Percentiles rank a stretch among this genome's conserved stretches.
Evolutionary conservation across 2,113 vertebrate genomes (phyloP).

Genomic region (Taurulus bubalis): DNA sequence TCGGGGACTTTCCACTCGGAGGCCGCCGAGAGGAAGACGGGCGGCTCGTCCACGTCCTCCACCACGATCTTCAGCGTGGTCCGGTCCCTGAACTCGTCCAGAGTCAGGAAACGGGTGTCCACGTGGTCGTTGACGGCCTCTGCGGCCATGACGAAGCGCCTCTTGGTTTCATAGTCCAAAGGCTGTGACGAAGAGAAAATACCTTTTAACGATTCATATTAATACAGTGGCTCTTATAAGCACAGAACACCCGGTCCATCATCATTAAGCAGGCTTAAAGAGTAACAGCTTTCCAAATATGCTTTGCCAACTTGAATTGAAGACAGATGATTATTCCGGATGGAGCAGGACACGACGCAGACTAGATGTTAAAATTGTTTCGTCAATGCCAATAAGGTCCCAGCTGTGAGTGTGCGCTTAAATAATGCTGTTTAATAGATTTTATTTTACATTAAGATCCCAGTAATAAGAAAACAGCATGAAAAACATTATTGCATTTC

Average conservation of each 20-base stretch:
- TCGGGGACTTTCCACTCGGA: constrained; percentile 90
- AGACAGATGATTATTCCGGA: constrained; percentile 5
- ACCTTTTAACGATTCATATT: background rate
- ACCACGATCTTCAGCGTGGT: constrained; percentile 90
- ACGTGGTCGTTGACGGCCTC: constrained; percentile 86
- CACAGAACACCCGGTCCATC: background rate
- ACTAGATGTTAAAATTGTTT: constrained; percentile 42
- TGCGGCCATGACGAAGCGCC: constrained; percentile 83
- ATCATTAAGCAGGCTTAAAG: background rate
- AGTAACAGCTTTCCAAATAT: constrained; percentile 33
- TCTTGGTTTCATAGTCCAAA: constrained; percentile 90
- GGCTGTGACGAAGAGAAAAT: constrained; percentile 75
- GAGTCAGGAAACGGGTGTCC: constrained; percentile 79
- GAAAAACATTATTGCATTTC: constrained; percentile 54
- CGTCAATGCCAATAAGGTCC: constrained; percentile 58
- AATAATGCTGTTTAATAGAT: constrained; percentile 49
- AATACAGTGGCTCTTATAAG: background rate
- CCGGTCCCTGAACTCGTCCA: constrained; percentile 83
- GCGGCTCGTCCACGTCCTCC: constrained; percentile 92
- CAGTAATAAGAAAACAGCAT: constrained; percentile 64
- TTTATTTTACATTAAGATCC: constrained; percentile 44
- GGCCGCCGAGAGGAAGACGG: constrained; percentile 81
- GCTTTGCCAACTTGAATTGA: constrained; percentile 9
- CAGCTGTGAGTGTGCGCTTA: constrained; percentile 58
- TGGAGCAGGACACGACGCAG: constrained; percentile 21